These are phyloP conservation scores for Australoheros scitulus DNA, from an alignment of 2,113 vertebrate species.

Conservation along the genomic window DNA sequence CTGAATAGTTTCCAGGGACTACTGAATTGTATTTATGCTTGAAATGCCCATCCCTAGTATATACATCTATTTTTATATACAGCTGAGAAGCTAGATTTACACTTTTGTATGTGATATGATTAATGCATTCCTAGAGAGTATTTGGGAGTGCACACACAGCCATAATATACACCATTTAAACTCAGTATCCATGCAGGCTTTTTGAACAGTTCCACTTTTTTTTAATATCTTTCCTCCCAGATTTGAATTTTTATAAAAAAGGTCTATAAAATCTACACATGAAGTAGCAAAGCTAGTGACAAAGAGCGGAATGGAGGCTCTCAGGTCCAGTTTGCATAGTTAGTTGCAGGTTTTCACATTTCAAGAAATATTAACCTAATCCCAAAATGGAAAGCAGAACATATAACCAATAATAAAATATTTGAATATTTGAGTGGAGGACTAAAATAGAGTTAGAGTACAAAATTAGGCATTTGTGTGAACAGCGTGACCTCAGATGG, in stretches of 20 bases:
- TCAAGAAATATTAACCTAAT: too few species aligned
- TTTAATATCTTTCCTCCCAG: neutral
- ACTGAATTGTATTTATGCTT: neutral
- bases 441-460: rapidly evolving
- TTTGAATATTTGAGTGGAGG: neutral
- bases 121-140: neutral
- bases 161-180: too few species aligned
- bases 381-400: neutral
- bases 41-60: neutral
- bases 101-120: neutral
- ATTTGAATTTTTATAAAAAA: neutral
- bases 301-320: too few species aligned
- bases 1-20: neutral
- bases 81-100: neutral
- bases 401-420: neutral
- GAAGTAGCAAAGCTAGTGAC: too few species aligned
- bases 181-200: neutral
- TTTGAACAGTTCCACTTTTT: neutral
- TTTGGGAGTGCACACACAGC: too few species aligned
- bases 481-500: neutral
- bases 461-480: neutral
- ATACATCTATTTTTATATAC: neutral
- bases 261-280: neutral
- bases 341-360: too few species aligned
- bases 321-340: too few species aligned